phyloP scores from a whole-genome alignment of 2,113 vertebrate genomes.

The Ptychochromis oligacanthus region DNA sequence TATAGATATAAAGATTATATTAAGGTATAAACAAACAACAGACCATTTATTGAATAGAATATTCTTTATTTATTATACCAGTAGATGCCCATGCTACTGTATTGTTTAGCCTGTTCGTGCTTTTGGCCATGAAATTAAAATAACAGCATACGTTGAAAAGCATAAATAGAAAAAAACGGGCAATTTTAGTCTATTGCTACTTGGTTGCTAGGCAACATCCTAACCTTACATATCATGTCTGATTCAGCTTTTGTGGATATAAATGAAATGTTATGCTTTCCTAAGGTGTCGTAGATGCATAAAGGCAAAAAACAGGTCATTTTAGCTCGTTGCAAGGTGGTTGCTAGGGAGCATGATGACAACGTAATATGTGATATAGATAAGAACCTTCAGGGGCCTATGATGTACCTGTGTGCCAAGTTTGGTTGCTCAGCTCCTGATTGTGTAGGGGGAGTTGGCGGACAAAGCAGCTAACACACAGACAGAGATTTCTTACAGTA shows the following conservation, averaged over 20 bases:
- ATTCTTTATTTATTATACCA: not conserved
- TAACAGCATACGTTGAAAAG: too few species aligned
- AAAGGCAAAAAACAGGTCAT: rapidly evolving
- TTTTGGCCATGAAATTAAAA: not conserved
- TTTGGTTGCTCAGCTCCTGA: not conserved
- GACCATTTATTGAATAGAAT: not conserved
- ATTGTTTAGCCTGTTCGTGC: not conserved
- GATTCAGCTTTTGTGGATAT: too few species aligned
- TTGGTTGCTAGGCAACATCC: too few species aligned
- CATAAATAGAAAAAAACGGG: too few species aligned
- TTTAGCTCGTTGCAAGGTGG: not conserved
- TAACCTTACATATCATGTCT: too few species aligned
- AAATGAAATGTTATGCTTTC: not conserved
- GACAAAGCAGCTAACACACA: not conserved
- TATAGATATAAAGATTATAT: not conserved
- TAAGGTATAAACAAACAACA: not conserved
- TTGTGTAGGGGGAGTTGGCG: not conserved
- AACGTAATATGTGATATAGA: not conserved
- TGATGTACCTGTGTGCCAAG: not conserved
- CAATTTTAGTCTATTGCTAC: too few species aligned
- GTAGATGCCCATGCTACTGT: not conserved
- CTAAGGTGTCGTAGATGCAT: not conserved
- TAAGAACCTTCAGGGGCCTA: not conserved
- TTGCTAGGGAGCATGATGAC: not conserved
- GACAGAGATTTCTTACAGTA: not conserved